These are phyloP conservation scores for Saccostrea cuccullata DNA, from an alignment of 1,140 invertebrate species.

Conservation along the genomic window DNA sequence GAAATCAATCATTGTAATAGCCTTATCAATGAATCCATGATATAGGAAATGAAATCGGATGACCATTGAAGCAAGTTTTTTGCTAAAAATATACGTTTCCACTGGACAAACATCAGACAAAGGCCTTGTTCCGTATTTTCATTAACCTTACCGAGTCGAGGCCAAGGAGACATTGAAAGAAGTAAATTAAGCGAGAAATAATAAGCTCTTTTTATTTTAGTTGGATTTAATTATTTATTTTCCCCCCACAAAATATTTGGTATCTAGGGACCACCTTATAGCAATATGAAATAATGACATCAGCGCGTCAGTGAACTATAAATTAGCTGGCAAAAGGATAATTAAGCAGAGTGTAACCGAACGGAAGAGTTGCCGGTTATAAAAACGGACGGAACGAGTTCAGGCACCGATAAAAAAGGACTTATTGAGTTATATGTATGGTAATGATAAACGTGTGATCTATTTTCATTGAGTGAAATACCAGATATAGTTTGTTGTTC, in stretches of 20 bases:
- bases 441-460: constrained; percentile 8
- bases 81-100: neutral
- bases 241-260: constrained; percentile 31
- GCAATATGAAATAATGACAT: constrained; percentile 38
- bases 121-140: constrained; percentile 2
- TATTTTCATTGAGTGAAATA: neutral
- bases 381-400: constrained; percentile 5
- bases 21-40: neutral
- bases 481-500: neutral
- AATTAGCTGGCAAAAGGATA: constrained; percentile 35
- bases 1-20: constrained; percentile 16
- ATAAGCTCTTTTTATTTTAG: constrained; percentile 25
- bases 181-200: constrained; percentile 21
- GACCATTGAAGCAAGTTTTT: neutral
- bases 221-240: constrained; percentile 35
- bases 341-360: constrained; percentile 25
- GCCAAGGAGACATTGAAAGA: neutral
- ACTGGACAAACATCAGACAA: constrained; percentile 11
- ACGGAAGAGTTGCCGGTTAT: constrained; percentile 14
- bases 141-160: neutral
- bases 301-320: constrained; percentile 24
- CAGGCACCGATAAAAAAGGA: constrained; percentile 1
- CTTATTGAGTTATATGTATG: constrained; percentile 22
- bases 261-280: constrained; percentile 35
- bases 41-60: constrained; percentile 16